These are phyloP conservation scores for Ellobius talpinus DNA, from an alignment of 2,113 vertebrate genomes.

Conservation along the genomic window DNA sequence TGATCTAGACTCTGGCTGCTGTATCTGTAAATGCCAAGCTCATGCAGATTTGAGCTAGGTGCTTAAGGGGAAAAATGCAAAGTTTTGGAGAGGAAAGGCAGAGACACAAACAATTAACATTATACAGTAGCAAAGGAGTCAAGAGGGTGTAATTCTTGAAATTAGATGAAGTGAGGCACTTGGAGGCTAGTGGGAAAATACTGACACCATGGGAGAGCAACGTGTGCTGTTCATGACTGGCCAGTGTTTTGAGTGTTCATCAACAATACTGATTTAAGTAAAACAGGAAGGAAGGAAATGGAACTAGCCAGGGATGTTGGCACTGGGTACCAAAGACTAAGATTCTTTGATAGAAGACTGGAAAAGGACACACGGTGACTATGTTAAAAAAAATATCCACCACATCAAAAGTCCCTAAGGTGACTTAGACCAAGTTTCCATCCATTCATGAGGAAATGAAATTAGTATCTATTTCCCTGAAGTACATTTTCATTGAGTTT, in stretches of 20 bases:
- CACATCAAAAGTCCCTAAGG: slow-evolving; percentile 3
- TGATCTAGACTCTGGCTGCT: background rate
- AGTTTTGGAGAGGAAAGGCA: background rate
- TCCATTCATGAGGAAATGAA: slow-evolving; percentile 52
- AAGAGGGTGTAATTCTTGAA: background rate
- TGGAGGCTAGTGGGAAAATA: background rate
- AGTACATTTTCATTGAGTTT: slow-evolving; percentile 59
- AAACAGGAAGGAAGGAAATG: background rate
- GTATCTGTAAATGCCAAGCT: background rate
- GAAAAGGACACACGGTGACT: background rate
- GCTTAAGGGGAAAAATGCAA: background rate
- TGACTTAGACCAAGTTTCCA: slow-evolving; percentile 60
- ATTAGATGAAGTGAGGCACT: background rate
- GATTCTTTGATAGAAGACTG: background rate
- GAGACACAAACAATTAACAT: background rate
- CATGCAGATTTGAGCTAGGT: background rate
- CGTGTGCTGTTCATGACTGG: background rate
- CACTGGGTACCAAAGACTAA: background rate
- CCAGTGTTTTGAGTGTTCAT: background rate
- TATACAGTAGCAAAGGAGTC: background rate
- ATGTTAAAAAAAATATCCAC: background rate
- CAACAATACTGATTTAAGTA: background rate
- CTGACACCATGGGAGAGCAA: background rate
- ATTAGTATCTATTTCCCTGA: slow-evolving; percentile 61
- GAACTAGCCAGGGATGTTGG: background rate